These are phyloP conservation scores for Sinonovacula constricta DNA, from an alignment of 1,140 invertebrate species.

Conservation along the genomic window DNA sequence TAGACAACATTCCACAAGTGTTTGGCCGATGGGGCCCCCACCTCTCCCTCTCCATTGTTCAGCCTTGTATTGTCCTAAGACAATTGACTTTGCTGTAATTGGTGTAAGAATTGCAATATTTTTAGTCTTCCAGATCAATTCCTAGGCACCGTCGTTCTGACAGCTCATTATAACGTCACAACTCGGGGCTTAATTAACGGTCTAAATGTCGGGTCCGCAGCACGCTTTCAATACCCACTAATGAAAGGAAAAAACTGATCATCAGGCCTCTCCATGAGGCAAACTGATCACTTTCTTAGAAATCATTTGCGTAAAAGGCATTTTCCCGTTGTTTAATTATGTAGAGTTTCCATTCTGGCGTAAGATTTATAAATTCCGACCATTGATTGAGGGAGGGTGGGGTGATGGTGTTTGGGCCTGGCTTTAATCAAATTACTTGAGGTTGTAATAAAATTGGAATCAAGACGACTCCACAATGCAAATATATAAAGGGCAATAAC, in stretches of 20 bases:
- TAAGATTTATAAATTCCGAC: slow-evolving; percentile 50
- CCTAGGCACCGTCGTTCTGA: slow-evolving; percentile 42
- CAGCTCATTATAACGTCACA: slow-evolving; percentile 54
- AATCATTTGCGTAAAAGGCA: slow-evolving; percentile 56
- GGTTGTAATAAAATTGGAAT: slow-evolving; percentile 38
- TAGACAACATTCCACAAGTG: too few relatives aligned
- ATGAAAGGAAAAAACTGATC: slow-evolving; percentile 49
- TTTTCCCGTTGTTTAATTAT: slow-evolving; percentile 55
- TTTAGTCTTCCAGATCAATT: slow-evolving; percentile 49
- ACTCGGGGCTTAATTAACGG: slow-evolving; percentile 50
- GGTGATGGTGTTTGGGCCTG: too few relatives aligned
- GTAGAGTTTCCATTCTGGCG: slow-evolving; percentile 35
- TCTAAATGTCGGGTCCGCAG: slow-evolving; percentile 51
- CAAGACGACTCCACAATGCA: slow-evolving; percentile 10
- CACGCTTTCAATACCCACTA: slow-evolving; percentile 53
- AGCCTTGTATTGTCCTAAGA: slow-evolving; percentile 55
- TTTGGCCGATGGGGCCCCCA: too few relatives aligned
- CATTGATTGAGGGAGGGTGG: slow-evolving; percentile 37
- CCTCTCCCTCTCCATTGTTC: too few relatives aligned
- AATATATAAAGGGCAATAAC: background rate
- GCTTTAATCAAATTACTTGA: slow-evolving; percentile 51
- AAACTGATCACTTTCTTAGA: slow-evolving; percentile 54
- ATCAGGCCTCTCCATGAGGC: slow-evolving; percentile 27
- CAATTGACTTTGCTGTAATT: slow-evolving; percentile 44
- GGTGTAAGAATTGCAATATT: slow-evolving; percentile 53